Evolutionary conservation across 2,797 vertebrate species (phyloP).

Genomic region (Rhynchotus rufescens): DNA sequence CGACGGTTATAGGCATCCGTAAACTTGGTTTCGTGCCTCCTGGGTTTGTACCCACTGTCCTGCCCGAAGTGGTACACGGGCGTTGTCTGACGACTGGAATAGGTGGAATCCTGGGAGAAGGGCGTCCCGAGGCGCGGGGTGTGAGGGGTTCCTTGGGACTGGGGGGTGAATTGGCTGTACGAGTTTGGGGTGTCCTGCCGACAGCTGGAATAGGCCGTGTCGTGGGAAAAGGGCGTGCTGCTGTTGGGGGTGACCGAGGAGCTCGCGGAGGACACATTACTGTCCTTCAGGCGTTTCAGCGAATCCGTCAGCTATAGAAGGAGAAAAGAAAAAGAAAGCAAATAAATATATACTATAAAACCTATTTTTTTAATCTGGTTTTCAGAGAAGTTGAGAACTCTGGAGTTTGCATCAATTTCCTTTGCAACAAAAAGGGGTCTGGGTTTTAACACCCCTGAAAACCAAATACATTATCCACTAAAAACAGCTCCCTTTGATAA

Average conservation of each 20-base stretch:
- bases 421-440: rapidly evolving
- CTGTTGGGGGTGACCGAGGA: constrained; percentile 89
- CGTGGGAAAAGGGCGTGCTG: constrained; percentile 92
- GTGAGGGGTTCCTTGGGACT: constrained; percentile 93
- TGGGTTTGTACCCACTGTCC: constrained; percentile 88
- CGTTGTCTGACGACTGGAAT: constrained; percentile 94
- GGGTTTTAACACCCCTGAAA: constrained; percentile 6
- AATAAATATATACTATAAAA: not conserved
- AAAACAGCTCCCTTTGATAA: not conserved
- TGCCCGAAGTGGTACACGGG: constrained; percentile 91
- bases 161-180: constrained; percentile 89
- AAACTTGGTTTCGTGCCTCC: constrained; percentile 93
- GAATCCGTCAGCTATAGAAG: constrained; percentile 87
- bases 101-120: constrained; percentile 96
- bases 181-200: constrained; percentile 96
- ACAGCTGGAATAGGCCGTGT: constrained; percentile 96
- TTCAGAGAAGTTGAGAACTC: not conserved
- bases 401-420: not conserved
- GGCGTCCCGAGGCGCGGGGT: constrained; percentile 93
- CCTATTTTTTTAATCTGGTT: not conserved
- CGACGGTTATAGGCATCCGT: constrained; percentile 96
- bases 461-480: not conserved
- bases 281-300: constrained; percentile 91
- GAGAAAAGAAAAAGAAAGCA: constrained; percentile 21
- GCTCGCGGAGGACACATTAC: constrained; percentile 80